These are phyloP conservation scores for Lobophora halterata DNA, from an alignment of 2,888 invertebrate genomes.

Conservation along the genomic window DNA sequence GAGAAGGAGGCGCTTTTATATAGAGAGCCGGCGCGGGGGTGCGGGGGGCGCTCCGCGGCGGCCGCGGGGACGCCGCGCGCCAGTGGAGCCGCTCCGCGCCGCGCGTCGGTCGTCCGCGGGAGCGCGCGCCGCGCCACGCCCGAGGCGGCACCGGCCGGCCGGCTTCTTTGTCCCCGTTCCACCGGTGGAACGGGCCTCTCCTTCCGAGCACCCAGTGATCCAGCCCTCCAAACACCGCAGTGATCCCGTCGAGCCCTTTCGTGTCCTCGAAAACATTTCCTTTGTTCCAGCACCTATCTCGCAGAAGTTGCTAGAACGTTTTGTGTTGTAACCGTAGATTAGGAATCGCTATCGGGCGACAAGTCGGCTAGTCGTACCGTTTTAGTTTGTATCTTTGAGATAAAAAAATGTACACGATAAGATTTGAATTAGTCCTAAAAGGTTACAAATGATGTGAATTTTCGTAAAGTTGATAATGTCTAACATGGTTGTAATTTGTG, in stretches of 20 bases:
- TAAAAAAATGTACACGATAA: conserved; percentile 28
- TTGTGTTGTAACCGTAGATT: conserved; percentile 33
- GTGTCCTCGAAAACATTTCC: conserved; percentile 4
- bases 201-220: conserved; percentile 3
- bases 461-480: conserved; percentile 5
- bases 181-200: conserved; percentile 31
- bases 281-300: conserved; percentile 27
- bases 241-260: not conserved
- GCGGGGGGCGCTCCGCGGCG: conserved; percentile 61
- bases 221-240: not conserved
- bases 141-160: conserved; percentile 52
- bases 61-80: conserved; percentile 70
- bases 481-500: not conserved
- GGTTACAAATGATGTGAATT: conserved; percentile 18
- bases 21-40: conserved; percentile 65
- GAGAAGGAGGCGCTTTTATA: conserved; percentile 67
- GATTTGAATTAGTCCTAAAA: conserved; percentile 24
- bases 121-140: conserved; percentile 49
- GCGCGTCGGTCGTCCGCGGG: conserved; percentile 45
- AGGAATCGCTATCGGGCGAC: conserved; percentile 33
- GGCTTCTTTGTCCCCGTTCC: conserved; percentile 71
- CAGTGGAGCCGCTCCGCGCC: conserved; percentile 57
- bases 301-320: conserved; percentile 37
- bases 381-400: conserved; percentile 26
- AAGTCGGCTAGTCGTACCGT: conserved; percentile 27